These are phyloP conservation scores for Brassicogethes aeneus DNA, from an alignment of 2,888 invertebrate species.

Conservation along the genomic window DNA sequence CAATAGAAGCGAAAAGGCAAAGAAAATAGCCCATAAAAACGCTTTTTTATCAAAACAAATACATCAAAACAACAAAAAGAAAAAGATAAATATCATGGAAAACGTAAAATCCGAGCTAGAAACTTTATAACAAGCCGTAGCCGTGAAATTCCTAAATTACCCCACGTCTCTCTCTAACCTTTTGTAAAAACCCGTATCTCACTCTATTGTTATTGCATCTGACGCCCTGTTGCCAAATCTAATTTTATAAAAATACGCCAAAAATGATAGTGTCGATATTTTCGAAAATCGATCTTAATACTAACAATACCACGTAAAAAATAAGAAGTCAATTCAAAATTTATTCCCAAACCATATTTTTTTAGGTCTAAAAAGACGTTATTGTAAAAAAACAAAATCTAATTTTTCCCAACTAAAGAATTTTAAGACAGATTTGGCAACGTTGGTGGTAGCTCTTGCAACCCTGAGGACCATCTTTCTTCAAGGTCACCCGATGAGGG, in stretches of 20 bases:
- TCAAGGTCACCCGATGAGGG: conserved; percentile 37
- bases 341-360: too few relatives aligned
- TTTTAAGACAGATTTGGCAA: not conserved
- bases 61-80: not conserved
- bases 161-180: not conserved
- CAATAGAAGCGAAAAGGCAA: not conserved
- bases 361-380: too few relatives aligned
- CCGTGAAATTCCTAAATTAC: not conserved
- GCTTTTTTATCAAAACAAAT: conserved; percentile 1
- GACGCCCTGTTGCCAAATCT: not conserved
- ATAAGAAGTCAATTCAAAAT: too few relatives aligned
- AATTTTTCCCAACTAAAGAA: not conserved
- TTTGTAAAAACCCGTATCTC: not conserved
- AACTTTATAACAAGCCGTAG: not conserved
- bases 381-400: too few relatives aligned
- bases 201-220: conserved; percentile 2
- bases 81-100: not conserved
- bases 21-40: not conserved
- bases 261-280: too few relatives aligned
- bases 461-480: conserved; percentile 35
- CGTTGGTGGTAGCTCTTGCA: conserved; percentile 22
- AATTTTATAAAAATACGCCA: too few relatives aligned
- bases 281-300: too few relatives aligned
- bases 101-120: not conserved
- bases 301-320: too few relatives aligned